These are phyloP conservation scores for Coenonympha glycerion DNA, from an alignment of 2,888 invertebrate genomes.

Conservation along the genomic window DNA sequence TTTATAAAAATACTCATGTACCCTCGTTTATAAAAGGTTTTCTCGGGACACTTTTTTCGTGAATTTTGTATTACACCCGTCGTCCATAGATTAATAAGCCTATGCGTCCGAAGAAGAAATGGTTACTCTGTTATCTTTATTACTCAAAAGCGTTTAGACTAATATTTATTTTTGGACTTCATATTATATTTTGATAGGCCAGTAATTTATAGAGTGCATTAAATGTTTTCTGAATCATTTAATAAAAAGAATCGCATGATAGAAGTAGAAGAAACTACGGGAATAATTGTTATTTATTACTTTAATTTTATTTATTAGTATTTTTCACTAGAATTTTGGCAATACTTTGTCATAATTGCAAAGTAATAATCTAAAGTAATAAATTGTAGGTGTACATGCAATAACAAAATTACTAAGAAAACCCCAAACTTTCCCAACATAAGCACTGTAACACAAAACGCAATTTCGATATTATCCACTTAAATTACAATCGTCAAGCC, in stretches of 20 bases:
- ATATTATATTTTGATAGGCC: not conserved
- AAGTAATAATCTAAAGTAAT: no score
- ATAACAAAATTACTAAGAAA: conserved; percentile 1
- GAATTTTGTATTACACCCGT: no score
- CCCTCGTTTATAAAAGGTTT: no score
- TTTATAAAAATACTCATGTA: no score
- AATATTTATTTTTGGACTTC: conserved; percentile 9
- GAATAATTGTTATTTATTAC: no score
- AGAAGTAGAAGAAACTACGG: no score
- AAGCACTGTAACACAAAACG: conserved; percentile 5
- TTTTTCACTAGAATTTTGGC: no score
- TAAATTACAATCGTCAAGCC: conserved; percentile 19
- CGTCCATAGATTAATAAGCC: no score
- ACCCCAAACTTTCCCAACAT: conserved; percentile 1
- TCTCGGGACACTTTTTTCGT: no score
- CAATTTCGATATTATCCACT: conserved; percentile 16
- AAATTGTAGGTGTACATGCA: not conserved
- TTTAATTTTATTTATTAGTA: no score
- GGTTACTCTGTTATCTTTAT: conserved; percentile 24
- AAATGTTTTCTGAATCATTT: not conserved
- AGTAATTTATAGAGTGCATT: not conserved
- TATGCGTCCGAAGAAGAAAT: conserved; percentile 15
- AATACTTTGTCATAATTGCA: no score
- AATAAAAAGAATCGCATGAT: no score
- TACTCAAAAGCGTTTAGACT: conserved; percentile 21